phyloP scores from a whole-genome alignment of 2,888 invertebrate genomes.

The Bursaphelenchus okinawaensis region DNA sequence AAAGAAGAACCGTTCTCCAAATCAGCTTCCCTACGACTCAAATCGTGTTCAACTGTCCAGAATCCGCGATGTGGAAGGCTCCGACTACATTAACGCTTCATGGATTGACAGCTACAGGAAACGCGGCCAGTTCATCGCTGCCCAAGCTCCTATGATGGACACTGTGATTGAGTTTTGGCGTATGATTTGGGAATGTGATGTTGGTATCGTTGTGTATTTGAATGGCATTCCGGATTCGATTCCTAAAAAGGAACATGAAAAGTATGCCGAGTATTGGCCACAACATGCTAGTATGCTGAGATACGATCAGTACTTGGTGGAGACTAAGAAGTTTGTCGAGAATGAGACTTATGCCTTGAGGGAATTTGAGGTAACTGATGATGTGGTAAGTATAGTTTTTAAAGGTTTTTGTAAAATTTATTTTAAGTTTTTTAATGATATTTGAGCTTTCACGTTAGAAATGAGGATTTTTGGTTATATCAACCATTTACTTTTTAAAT shows the following conservation, averaged over 20 bases:
- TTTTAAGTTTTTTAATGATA: slow-evolving; percentile 1
- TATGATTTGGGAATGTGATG: slow-evolving; percentile 99
- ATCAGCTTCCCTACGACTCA: slow-evolving; percentile 93
- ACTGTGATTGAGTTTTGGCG: slow-evolving; percentile 98
- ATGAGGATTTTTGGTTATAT: no score
- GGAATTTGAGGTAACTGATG: slow-evolving; percentile 96
- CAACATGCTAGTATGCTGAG: slow-evolving; percentile 66
- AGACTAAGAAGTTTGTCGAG: slow-evolving; percentile 97
- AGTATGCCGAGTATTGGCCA: slow-evolving; percentile 99
- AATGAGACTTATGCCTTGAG: slow-evolving; percentile 98
- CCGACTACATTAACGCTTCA: slow-evolving; percentile 97
- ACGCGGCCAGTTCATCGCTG: slow-evolving; percentile 87
- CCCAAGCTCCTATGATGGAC: slow-evolving; percentile 94
- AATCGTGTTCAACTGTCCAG: slow-evolving; percentile 73
- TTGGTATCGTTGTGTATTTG: slow-evolving; percentile 96
- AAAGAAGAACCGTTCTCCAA: slow-evolving; percentile 93
- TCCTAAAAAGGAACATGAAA: slow-evolving; percentile 69
- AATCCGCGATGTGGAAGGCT: slow-evolving; percentile 59
- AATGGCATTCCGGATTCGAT: slow-evolving; percentile 71
- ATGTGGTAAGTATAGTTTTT: slow-evolving; percentile 67
- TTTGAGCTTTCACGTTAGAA: slow-evolving; percentile 1
- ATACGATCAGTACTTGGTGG: slow-evolving; percentile 65
- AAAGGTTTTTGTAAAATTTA: no score
- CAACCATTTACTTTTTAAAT: no score
- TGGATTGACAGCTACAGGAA: slow-evolving; percentile 75